These are phyloP conservation scores for Episyrphus balteatus DNA, from an alignment of 1,140 invertebrate genomes.

Conservation along the genomic window DNA sequence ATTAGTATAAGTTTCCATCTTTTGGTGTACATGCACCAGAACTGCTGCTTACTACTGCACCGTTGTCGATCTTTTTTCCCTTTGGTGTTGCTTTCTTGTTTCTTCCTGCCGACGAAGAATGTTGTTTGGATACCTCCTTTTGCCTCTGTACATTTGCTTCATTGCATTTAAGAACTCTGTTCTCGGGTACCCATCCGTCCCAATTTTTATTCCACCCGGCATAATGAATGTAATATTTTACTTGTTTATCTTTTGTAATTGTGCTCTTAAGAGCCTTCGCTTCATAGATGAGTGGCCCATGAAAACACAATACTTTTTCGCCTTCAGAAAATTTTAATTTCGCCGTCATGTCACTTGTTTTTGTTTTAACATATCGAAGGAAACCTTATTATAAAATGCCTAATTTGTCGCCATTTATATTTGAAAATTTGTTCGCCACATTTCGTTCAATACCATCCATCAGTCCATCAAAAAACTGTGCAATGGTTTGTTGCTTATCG, in stretches of 20 bases:
- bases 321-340: conserved; percentile 58
- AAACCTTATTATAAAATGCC: too few species aligned
- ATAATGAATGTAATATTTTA: conserved; percentile 92
- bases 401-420: too few species aligned
- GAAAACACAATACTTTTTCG: conserved; percentile 92
- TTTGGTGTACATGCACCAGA: conserved; percentile 4
- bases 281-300: conserved; percentile 89
- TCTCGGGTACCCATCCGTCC: conserved; percentile 97
- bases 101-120: conserved; percentile 56
- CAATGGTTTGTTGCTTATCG: conserved; percentile 86
- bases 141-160: conserved; percentile 83
- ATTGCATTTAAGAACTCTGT: conserved; percentile 83
- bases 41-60: conserved; percentile 1
- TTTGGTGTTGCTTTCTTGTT: conserved; percentile 42
- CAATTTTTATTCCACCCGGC: conserved; percentile 98
- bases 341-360: conserved; percentile 32
- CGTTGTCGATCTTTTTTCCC: conserved; percentile 7
- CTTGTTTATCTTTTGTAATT: conserved; percentile 69
- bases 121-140: conserved; percentile 76
- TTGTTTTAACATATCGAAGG: not conserved
- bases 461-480: conserved; percentile 87
- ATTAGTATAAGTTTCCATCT: conserved; percentile 21
- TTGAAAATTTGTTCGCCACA: conserved; percentile 84
- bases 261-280: conserved; percentile 86
- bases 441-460: conserved; percentile 96